Base-by-base conservation (phyloP, 37 sponge, comb jelly and placozoan species). In the Cladorhizidae sp. region DNA sequence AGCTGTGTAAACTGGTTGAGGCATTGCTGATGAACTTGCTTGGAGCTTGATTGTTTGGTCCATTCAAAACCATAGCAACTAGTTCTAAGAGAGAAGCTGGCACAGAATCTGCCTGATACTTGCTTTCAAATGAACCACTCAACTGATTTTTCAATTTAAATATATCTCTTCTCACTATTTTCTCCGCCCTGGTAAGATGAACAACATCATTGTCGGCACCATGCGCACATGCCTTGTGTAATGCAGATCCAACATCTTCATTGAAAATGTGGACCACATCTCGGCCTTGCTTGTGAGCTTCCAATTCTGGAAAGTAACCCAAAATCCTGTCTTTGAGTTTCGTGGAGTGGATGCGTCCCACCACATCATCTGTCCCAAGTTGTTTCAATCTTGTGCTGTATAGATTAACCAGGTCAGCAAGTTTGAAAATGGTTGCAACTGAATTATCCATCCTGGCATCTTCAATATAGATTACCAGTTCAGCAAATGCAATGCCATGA, bases 291-390 rank as follows among this genome's bases (percentile, higher is more conserved):
- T 42, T 42, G 23, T 79, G 80, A 39, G 70, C 68, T 50, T 50
- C 68, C 51, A 79, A n/a, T 45, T 79, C 68, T 64, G 80, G 65
- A 45, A 79, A 64, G 33, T 65, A 64, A 32, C 64, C 80, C 49
- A 79, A 28, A 5, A 79, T 32, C 17, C 80, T 61, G 40, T 79
- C 22, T 40, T 79, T n/a, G n/a, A n/a, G n/a, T n/a, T 79, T 37
- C 3, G 36, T 42, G 29, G 77, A 61, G 63, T 58, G 36, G 17
- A 76, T 55, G 33, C 77, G 40, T 31, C 40, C 77, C 6, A 23
- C n/a, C 25, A 67, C 54, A 20, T n/a, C n/a, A n/a, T 31, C 33
- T 33, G 56, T 56, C 26, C 81, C 81, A 68, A 79, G 50, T 40
- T 79, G 80, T 39, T 79, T 50, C 80, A 79, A 11, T 23, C 80